Conservation (phyloP, 1,140 invertebrate genomes). For the Apis florea region DNA sequence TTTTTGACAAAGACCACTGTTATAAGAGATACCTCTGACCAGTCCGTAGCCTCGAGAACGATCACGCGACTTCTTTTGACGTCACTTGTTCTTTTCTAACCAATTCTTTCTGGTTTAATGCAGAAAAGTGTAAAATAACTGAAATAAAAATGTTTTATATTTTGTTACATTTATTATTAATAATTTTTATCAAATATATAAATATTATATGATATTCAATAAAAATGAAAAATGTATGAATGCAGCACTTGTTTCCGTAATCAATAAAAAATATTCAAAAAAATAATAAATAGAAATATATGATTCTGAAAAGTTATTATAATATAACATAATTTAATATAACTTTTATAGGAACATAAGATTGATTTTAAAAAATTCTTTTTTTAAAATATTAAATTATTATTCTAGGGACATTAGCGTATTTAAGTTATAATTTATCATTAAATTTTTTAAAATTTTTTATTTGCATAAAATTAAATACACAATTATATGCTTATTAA, state of each 20-base stretch:
- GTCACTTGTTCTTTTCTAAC: constrained; percentile 36
- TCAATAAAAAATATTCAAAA: constrained; percentile 18
- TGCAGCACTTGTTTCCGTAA: not conserved
- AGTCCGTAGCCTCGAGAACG: constrained; percentile 41
- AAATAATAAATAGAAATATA: not conserved
- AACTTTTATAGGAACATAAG: not conserved
- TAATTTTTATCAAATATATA: not conserved
- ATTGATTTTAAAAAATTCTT: not conserved
- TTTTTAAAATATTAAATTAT: not conserved
- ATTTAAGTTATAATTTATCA: not conserved
- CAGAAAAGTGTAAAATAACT: not conserved
- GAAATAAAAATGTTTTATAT: not conserved
- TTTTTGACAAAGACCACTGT: constrained; percentile 36
- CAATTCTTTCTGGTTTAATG: constrained; percentile 10
- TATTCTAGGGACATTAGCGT: not conserved
- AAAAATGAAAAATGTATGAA: not conserved
- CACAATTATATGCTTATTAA: too few relatives aligned
- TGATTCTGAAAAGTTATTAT: not conserved
- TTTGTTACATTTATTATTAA: not conserved
- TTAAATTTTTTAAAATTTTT: not conserved
- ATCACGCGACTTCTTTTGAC: constrained; percentile 48
- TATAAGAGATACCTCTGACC: constrained; percentile 26
- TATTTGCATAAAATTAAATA: not conserved
- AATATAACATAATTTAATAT: not conserved
- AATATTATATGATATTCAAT: not conserved